Base-by-base conservation (phyloP, 1,140 invertebrate species). In the Bilobella aurantiaca region DNA sequence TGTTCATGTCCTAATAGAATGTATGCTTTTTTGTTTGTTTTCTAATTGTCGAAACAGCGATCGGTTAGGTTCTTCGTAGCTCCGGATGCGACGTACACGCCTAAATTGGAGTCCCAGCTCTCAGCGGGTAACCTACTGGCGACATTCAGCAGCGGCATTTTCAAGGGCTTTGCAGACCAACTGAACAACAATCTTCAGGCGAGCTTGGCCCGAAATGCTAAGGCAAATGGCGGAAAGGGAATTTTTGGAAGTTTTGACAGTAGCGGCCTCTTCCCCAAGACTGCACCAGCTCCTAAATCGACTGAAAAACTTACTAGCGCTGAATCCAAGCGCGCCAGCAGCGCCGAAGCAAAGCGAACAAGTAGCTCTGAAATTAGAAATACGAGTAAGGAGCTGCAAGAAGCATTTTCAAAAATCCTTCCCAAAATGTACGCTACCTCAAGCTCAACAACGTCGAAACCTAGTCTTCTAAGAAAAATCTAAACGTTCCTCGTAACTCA, bases 81-180 rank as follows among this genome's bases (percentile, higher is more conserved):
- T 2, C 60, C 61, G 27, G 61, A 62, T 56, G 60, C 65, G 29
- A 27, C 34, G 28, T 42, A 46, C 29, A 53, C 56, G n/a, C 47
- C 58, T 53, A 32, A 56, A 29, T 56, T 49, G 2, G 27, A 37
- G 1, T 30, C 32, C 29, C 59, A 67, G 21, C 31, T 71, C 0
- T 63, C 60, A 37, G 49, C 62, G 2, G 62, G 62, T 1, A 71
- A 71, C 60, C 56, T 71, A 3, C 29, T 69, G 8, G 59, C 70
- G 1, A 69, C 70, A 3, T 71, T 71, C 58, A 68, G 60, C 18
- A 63, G 53, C 18, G 70, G 70, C 1, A 56, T 71, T 46, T 46
- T 71, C 29, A 68, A 71, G 31, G 70, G 70, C 0, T 28, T 71
- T n/a, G 64, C 69, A 0, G 67, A 71, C 25, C 62, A 66, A 28